Percentiles rank a stretch among this genome's conserved stretches.
Conservation (phyloP, 1,140 invertebrate genomes). For the Whitmania pigra region DNA sequence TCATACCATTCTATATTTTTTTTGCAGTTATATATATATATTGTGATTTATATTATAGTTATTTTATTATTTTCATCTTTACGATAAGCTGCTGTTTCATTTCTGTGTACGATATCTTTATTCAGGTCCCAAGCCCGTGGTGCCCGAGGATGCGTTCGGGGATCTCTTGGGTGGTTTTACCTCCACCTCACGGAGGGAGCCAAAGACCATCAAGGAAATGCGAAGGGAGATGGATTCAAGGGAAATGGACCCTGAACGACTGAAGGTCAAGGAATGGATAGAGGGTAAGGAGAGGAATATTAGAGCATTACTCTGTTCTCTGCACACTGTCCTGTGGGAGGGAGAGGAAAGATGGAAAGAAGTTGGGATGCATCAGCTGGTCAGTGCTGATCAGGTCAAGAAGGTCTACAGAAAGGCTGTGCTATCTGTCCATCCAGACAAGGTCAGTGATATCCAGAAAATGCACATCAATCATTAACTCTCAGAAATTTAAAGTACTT, state of each 20-base stretch:
- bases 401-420: constrained; percentile 89
- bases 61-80: neutral
- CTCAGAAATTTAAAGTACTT: neutral
- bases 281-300: constrained; percentile 94
- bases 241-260: constrained; percentile 78
- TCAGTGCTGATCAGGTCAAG: constrained; percentile 80
- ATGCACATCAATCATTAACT: neutral
- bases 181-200: constrained; percentile 54
- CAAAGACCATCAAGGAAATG: constrained; percentile 82
- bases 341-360: constrained; percentile 74
- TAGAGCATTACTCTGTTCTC: constrained; percentile 76
- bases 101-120: too few species aligned
- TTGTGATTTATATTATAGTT: neutral
- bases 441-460: constrained; percentile 51
- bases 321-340: constrained; percentile 87
- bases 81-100: neutral
- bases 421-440: constrained; percentile 92
- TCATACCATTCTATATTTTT: neutral
- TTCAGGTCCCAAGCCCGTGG: constrained; percentile 41
- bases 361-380: constrained; percentile 83
- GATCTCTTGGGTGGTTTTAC: constrained; percentile 76
- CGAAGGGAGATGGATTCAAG: constrained; percentile 69
- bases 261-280: constrained; percentile 73
- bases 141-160: constrained; percentile 64
- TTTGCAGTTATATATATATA: too few species aligned